A percentile compares a stretch with the other conserved stretches of the same genome.
Conservation (phyloP, 92 coral and sea anemone species). For the Paragorgia papillata region DNA sequence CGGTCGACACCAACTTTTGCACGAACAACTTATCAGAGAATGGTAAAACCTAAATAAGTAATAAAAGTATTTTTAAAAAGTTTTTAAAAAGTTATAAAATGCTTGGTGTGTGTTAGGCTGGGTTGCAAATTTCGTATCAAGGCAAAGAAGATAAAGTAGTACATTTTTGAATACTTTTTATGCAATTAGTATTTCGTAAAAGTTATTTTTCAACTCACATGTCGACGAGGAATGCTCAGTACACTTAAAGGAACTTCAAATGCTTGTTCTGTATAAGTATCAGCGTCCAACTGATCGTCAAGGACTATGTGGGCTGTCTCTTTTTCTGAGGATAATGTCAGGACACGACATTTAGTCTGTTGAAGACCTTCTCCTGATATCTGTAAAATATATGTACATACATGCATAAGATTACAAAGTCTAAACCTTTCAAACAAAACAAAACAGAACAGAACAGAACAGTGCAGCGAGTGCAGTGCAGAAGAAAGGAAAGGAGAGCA, state of each 20-base stretch:
- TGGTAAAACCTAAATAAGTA: background rate
- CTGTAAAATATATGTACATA: background rate
- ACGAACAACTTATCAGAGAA: constrained; percentile 12
- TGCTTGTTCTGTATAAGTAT: constrained; percentile 5
- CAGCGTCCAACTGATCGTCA: background rate
- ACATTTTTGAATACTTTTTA: too few species aligned
- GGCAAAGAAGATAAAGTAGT: too few species aligned
- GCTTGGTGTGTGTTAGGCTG: too few species aligned
- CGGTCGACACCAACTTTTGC: background rate
- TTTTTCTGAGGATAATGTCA: constrained; percentile 17
- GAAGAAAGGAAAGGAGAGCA: too few species aligned
- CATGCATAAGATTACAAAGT: background rate
- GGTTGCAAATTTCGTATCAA: too few species aligned
- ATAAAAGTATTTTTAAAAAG: background rate
- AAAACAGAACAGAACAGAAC: too few species aligned
- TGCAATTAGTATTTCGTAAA: too few species aligned
- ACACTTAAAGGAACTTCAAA: constrained; percentile 25
- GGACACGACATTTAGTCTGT: constrained; percentile 11
- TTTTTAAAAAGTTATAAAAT: too few species aligned
- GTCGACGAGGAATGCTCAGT: constrained; percentile 2
- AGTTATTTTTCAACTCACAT: background rate
- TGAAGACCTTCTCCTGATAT: constrained; percentile 32
- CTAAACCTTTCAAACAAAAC: too few species aligned
- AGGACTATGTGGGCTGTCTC: constrained; percentile 9
- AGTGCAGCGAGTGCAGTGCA: too few species aligned